Conservation (phyloP, 1,140 invertebrate species). For the Drosophila murphyi region DNA sequence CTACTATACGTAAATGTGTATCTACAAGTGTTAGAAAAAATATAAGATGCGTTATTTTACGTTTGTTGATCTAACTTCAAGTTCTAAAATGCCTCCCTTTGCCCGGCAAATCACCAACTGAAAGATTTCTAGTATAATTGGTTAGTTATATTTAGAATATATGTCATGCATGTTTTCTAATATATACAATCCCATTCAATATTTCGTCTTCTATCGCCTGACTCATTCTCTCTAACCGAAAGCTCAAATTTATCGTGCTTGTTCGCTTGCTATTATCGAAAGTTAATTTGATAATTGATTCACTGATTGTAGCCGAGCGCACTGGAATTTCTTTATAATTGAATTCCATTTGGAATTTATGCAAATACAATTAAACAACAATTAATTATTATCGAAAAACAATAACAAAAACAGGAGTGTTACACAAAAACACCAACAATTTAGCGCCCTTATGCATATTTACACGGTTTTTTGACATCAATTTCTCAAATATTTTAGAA, state of each 20-base stretch:
- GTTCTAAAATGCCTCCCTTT: no score
- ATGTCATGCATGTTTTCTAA: background rate
- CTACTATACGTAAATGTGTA: no score
- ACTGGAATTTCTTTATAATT: slow-evolving; percentile 52
- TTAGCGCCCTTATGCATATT: slow-evolving; percentile 56
- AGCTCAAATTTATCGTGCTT: slow-evolving; percentile 17
- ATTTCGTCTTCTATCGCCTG: background rate
- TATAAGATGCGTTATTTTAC: no score
- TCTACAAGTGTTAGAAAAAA: no score
- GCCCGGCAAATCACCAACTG: no score
- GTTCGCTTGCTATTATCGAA: slow-evolving; percentile 16
- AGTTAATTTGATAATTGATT: slow-evolving; percentile 58
- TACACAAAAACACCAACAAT: slow-evolving; percentile 28
- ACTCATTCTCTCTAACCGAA: slow-evolving; percentile 25
- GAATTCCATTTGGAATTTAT: slow-evolving; percentile 69
- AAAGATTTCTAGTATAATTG: no score
- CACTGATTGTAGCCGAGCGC: slow-evolving; percentile 42
- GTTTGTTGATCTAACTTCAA: no score
- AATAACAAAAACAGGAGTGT: slow-evolving; percentile 5
- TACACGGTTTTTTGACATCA: slow-evolving; percentile 75
- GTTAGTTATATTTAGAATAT: no score
- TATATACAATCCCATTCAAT: background rate
- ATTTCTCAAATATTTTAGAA: slow-evolving; percentile 39
- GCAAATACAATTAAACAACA: slow-evolving; percentile 72
- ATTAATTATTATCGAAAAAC: slow-evolving; percentile 47